These are phyloP conservation scores for Bothrops jararaca DNA, from an alignment of 2,113 vertebrate genomes.

Conservation along the genomic window DNA sequence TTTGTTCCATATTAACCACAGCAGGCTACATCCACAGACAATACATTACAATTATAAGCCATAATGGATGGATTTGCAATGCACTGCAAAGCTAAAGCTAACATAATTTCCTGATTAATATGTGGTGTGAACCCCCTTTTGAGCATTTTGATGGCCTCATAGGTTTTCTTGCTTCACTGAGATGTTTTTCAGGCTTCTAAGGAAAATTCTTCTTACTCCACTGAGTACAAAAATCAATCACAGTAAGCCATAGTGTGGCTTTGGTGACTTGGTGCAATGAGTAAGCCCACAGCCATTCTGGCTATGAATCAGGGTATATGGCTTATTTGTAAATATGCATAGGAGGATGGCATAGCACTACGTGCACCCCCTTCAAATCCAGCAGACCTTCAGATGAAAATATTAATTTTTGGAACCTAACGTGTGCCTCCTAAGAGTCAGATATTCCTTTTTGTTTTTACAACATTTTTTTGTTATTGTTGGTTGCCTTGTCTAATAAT, in stretches of 20 bases:
- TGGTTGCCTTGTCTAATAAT: background rate
- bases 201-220: background rate
- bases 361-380: background rate
- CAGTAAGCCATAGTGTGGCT: background rate
- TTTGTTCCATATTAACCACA: background rate
- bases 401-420: background rate
- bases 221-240: background rate
- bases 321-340: background rate
- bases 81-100: background rate
- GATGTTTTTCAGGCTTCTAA: background rate
- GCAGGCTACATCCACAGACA: background rate
- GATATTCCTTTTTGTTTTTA: background rate
- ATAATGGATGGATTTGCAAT: background rate
- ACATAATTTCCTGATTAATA: background rate
- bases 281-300: background rate
- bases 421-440: background rate
- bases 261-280: background rate
- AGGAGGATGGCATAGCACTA: background rate
- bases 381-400: background rate
- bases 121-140: background rate
- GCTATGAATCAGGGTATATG: background rate
- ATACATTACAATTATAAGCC: background rate
- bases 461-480: background rate
- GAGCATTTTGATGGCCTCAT: background rate
- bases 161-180: background rate